Conservation (phyloP, 1,140 invertebrate species). For the Anoplolepis gracilipes region DNA sequence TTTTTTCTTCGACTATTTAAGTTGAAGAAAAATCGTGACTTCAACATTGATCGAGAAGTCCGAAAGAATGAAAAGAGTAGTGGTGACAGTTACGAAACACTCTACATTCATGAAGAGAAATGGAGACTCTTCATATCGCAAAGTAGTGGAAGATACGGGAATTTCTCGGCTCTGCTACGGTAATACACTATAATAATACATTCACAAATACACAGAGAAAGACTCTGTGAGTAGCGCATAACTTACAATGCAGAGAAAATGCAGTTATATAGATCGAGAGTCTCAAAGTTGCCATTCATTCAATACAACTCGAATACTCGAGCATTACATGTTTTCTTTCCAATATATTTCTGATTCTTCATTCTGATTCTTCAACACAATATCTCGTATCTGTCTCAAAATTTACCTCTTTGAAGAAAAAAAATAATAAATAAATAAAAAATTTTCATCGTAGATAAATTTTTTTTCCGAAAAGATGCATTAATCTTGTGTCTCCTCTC, state of each 20-base stretch:
- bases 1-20: too few relatives aligned
- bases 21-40: not conserved
- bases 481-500: not conserved
- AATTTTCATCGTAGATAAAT: not conserved
- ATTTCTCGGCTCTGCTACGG: not conserved
- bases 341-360: not conserved
- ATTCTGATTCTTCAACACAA: not conserved
- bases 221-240: not conserved
- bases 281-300: not conserved
- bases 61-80: not conserved
- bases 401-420: not conserved
- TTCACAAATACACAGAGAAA: not conserved
- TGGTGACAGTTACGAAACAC: not conserved
- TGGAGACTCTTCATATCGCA: slow-evolving; percentile 1
- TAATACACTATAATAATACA: not conserved
- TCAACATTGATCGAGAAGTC: not conserved
- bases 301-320: not conserved
- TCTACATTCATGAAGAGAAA: slow-evolving; percentile 12
- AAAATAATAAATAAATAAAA: not conserved
- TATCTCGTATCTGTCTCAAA: not conserved
- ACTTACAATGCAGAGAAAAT: not conserved
- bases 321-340: not conserved
- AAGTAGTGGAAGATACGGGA: slow-evolving; percentile 8
- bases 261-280: not conserved
- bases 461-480: not conserved